A percentile compares a stretch with the other conserved stretches of the same genome.
phyloP scores from a whole-genome alignment of 1,140 invertebrate species.

The Drosophila sturtevanti region DNA sequence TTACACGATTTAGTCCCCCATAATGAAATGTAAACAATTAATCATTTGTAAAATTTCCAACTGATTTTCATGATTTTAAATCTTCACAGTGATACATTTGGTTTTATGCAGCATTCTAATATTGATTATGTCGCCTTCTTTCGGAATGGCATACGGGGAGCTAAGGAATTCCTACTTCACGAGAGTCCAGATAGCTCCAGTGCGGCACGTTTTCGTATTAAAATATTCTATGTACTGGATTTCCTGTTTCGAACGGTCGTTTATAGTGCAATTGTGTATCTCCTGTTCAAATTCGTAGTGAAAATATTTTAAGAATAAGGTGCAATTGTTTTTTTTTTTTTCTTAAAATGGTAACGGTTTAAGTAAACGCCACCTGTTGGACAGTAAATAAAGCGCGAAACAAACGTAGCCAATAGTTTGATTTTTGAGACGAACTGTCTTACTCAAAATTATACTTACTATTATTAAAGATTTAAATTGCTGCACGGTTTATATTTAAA shows the following conservation, averaged over 20 bases:
- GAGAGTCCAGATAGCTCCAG: conserved; percentile 84
- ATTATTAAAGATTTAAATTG: no score
- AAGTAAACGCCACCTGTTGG: neutral
- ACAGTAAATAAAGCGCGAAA: neutral
- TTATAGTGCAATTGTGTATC: conserved; percentile 47
- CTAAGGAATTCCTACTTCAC: conserved; percentile 85
- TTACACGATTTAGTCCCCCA: conserved; percentile 86
- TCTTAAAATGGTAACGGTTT: neutral
- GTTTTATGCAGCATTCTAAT: conserved; percentile 81
- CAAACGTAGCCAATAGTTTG: no score
- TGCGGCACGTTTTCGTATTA: conserved; percentile 52
- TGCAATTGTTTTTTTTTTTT: conserved; percentile 9
- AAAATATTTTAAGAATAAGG: neutral
- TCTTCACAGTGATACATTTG: conserved; percentile 43
- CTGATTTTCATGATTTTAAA: conserved; percentile 15
- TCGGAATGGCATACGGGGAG: conserved; percentile 84
- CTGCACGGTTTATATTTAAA: no score
- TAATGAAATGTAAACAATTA: conserved; percentile 84
- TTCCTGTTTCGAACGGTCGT: conserved; percentile 46
- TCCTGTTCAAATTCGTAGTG: conserved; percentile 43
- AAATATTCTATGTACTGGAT: conserved; percentile 62
- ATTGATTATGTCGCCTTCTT: conserved; percentile 84
- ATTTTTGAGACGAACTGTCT: no score
- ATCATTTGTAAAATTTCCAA: neutral
- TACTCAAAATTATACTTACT: no score